Base-by-base conservation (phyloP, 2,113 vertebrate genomes). In the Rhabdomys dilectus region DNA sequence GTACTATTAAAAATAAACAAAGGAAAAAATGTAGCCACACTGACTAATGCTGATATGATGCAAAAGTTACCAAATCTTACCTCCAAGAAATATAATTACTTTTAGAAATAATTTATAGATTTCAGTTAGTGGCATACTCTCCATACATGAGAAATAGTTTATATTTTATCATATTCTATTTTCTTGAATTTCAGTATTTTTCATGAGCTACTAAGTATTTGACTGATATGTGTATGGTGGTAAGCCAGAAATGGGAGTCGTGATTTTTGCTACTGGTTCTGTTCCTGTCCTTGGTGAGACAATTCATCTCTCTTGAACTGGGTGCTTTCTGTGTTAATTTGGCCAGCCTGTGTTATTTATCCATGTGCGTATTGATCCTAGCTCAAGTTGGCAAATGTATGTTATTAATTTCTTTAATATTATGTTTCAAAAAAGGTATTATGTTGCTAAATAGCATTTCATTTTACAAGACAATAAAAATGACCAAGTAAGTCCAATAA, bases 391-490 rank as follows among this genome's bases (percentile, higher is more conserved):
- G 51, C 36, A 96, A 86, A 42, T 34, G 62, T 29, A 91, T 91
- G 88, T 45, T 53, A 15, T 72, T 91, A 39, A 80, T 66, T 80
- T 66, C 11, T 97, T 91, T 93, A 6, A n/a, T 53, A 17, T 10
- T 10, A 17, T 29, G 8, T 36, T 75, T 89, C 34, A 8, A 10
- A 34, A 96, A 90, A 58, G 53, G 91, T 81, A 39, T 3, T 36
- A 26, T 0, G 72, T 93, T 77, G 42, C 39, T 48, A 93, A 77
- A 58, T 42, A 95, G 5, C n/a, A 53, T 88, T 7, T 58, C 31
- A 89, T 89, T 96, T 80, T 39, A 5, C 31, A 95, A 78, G 31
- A 93, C 10, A 56, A 36, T 88, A 26, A 73, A 76, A 24, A 68
- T 36, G 91, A n/a, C 9, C 19, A 42, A 87, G 70, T 36, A 39